These are phyloP conservation scores for Sisyra nigra DNA, from an alignment of 2,888 invertebrate species.

Conservation along the genomic window DNA sequence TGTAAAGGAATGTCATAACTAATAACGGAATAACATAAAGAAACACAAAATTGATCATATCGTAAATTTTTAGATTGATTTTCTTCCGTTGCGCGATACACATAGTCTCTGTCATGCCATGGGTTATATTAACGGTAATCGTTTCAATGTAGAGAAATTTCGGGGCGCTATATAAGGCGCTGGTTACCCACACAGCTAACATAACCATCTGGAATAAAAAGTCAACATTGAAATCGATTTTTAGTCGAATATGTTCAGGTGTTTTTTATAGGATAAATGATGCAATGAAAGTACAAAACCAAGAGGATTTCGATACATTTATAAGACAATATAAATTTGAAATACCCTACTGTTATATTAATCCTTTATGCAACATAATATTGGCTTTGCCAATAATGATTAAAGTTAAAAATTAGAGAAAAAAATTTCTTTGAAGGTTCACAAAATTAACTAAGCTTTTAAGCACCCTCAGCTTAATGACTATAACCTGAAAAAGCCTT, in stretches of 20 bases:
- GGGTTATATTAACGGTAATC: slow-evolving; percentile 41
- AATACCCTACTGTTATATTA: too few species aligned
- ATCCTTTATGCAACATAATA: too few species aligned
- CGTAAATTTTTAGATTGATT: slow-evolving; percentile 62
- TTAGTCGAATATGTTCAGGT: not conserved
- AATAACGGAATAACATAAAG: slow-evolving; percentile 68
- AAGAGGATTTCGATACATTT: too few species aligned
- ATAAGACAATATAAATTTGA: too few species aligned
- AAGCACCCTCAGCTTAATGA: too few species aligned
- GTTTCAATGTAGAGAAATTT: slow-evolving; percentile 73
- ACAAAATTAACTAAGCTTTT: too few species aligned
- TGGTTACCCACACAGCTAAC: slow-evolving; percentile 63
- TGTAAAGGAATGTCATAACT: slow-evolving; percentile 70
- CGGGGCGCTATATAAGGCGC: slow-evolving; percentile 68
- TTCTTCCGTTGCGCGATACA: slow-evolving; percentile 60
- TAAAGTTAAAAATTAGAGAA: too few species aligned
- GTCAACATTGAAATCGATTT: too few species aligned
- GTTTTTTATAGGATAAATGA: not conserved
- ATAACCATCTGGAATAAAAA: slow-evolving; percentile 47
- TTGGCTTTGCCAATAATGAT: too few species aligned
- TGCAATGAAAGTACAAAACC: not conserved
- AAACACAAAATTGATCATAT: slow-evolving; percentile 66
- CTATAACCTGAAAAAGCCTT: too few species aligned
- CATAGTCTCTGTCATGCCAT: slow-evolving; percentile 46
- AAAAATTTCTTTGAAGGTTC: too few species aligned